phyloP scores from a whole-genome alignment of 2,113 vertebrate species.

The Corydoras sp. region DNA sequence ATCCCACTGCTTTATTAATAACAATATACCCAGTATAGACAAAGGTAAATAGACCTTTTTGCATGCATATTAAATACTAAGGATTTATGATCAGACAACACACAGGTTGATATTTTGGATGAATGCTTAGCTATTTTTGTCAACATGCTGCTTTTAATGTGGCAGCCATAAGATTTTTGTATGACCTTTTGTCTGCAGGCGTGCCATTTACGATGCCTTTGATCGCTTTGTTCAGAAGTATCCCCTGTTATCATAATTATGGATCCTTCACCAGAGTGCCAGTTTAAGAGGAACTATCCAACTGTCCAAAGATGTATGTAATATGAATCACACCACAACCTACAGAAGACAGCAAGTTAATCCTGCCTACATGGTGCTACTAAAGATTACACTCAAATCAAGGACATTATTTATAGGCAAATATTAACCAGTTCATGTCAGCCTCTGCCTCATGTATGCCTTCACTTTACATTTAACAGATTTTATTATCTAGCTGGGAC shows the following conservation, averaged over 20 bases:
- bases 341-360: not conserved
- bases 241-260: conserved; percentile 45
- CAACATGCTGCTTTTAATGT: too few relatives aligned
- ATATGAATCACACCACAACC: not conserved
- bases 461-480: not conserved
- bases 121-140: too few relatives aligned
- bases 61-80: too few relatives aligned
- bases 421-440: not conserved
- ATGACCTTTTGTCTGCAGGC: conserved; percentile 60
- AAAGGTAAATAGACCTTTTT: too few relatives aligned
- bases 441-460: not conserved
- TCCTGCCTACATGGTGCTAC: conserved; percentile 25
- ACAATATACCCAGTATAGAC: too few relatives aligned
- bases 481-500: not conserved
- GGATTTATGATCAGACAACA: too few relatives aligned
- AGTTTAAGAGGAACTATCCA: not conserved
- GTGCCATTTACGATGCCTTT: conserved; percentile 92
- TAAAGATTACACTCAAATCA: not conserved
- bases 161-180: not conserved
- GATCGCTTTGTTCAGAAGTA: conserved; percentile 88
- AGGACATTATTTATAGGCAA: too few relatives aligned
- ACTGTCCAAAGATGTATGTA: not conserved
- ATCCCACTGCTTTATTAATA: too few relatives aligned
- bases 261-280: not conserved
- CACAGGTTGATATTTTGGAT: too few relatives aligned